Evolutionary conservation across 2,888 invertebrate species (phyloP), one percentile per base, ranked within the genome.

Genomic region (Anoncus sp.): DNA sequence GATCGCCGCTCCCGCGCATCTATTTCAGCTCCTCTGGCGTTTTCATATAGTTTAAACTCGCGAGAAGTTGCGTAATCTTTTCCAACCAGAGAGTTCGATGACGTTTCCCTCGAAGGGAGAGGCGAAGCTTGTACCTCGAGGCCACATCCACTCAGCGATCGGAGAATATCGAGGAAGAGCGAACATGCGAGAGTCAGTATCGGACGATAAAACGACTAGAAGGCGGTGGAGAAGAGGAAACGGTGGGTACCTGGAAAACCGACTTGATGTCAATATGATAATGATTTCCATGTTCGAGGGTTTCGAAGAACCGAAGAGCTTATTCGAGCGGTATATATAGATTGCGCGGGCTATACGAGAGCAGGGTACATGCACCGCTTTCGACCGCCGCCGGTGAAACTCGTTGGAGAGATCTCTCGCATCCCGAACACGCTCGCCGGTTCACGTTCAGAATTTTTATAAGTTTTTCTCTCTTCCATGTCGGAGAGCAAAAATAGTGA

Each of bases 361-460:
- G 18, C 49, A 31, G 18, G 57, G 31, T 45, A 53, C 66, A 65
- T 67, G 31, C 20, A 31, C 53, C 51, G 40, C 24, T 12, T 69
- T 31, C 47, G 66, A 40, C 51, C 22, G n/a, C 24, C 49, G 27
- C 38, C n/a, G 53, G 38, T 60, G 14, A 43, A n/a, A 65, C 38
- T 24, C 51, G 31, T 55, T 47, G 40, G 24, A 51, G 43, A 74
- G 74, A 77, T 70, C 77, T 79, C 81, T 75, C 75, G 67, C 84
- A 82, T 89, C 83, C 89, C 70, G 84, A 83, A 87, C 90, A 90
- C 89, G 90, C 85, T 83, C 84, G 79, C 84, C 9, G 51, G 55
- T 72, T 59, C 86, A 82, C 84, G 86, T 84, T 82, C 86, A 83
- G 89, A 89, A 90, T 90, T 87, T 83, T 86, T 87, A 90, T 89